Evolutionary conservation across 2,113 vertebrate species (phyloP).

Genomic region (Taurulus bubalis): DNA sequence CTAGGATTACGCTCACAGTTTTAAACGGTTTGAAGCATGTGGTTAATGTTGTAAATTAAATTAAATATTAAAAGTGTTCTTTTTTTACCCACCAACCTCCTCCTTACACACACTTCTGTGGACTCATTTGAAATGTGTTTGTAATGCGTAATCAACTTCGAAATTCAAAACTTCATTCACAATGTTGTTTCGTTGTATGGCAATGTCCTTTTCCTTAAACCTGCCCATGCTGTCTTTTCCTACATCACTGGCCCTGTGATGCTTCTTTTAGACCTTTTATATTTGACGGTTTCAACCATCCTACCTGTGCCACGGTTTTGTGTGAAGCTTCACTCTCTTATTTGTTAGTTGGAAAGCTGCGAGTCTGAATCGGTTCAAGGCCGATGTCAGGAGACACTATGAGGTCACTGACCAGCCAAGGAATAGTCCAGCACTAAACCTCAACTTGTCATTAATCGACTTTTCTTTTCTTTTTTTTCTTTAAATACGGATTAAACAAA

Average conservation of each 20-base stretch:
- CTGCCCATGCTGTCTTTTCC: conserved; percentile 14
- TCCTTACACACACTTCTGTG: too few species aligned
- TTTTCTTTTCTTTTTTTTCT: too few species aligned
- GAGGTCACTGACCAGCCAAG: too few species aligned
- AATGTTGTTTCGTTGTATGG: too few species aligned
- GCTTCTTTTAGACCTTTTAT: conserved; percentile 16
- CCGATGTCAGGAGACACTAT: too few species aligned
- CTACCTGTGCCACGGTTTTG: not conserved
- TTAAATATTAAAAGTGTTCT: too few species aligned
- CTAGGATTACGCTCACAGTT: not conserved
- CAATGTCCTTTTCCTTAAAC: not conserved
- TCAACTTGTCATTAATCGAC: not conserved
- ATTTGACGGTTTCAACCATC: not conserved
- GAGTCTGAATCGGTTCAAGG: not conserved
- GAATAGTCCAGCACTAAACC: too few species aligned
- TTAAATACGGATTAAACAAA: not conserved
- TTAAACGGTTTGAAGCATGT: not conserved
- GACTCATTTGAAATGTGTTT: too few species aligned
- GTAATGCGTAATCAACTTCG: too few species aligned
- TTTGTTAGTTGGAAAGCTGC: too few species aligned
- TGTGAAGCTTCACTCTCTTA: not conserved
- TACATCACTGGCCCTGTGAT: conserved; percentile 14
- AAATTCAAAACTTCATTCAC: not conserved
- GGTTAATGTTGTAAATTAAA: not conserved
- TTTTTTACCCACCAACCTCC: too few species aligned